A percentile compares a stretch with the other conserved stretches of the same genome.
These are phyloP conservation scores for Volucella inflata DNA, from an alignment of 2,888 invertebrate species.

Conservation along the genomic window DNA sequence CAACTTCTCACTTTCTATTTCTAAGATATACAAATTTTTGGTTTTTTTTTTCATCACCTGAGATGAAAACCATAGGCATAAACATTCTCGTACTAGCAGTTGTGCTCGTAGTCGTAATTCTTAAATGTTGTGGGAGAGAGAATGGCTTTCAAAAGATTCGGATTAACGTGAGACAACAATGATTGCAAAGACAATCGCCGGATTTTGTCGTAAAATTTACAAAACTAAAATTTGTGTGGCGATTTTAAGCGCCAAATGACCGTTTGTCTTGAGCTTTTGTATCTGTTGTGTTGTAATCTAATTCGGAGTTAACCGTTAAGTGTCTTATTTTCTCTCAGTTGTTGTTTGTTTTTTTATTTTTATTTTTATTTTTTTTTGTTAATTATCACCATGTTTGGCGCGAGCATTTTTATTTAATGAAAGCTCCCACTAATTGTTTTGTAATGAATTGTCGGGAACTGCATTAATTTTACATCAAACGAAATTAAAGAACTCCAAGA, in stretches of 20 bases:
- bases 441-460: conserved; percentile 25
- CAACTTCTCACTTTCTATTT: conserved; percentile 45
- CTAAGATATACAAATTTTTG: not conserved
- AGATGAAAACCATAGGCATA: too few relatives aligned
- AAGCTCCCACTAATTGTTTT: conserved; percentile 55
- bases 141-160: too few relatives aligned
- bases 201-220: conserved; percentile 40
- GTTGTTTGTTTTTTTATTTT: too few relatives aligned
- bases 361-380: too few relatives aligned
- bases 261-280: conserved; percentile 30
- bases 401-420: conserved; percentile 29
- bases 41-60: too few relatives aligned
- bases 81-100: too few relatives aligned
- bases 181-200: conserved; percentile 51
- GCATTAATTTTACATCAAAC: too few relatives aligned
- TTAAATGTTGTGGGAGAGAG: conserved; percentile 9
- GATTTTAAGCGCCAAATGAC: conserved; percentile 37
- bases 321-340: too few relatives aligned
- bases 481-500: too few relatives aligned
- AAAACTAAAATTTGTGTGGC: not conserved
- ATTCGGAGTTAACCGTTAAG: not conserved
- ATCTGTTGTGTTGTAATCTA: not conserved
- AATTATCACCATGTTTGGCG: conserved; percentile 11
- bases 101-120: not conserved
- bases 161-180: conserved; percentile 41